A percentile compares a stretch with the other conserved stretches of the same genome.
phyloP scores from a whole-genome alignment of 2,113 vertebrate species.

The Narcine bancroftii region DNA sequence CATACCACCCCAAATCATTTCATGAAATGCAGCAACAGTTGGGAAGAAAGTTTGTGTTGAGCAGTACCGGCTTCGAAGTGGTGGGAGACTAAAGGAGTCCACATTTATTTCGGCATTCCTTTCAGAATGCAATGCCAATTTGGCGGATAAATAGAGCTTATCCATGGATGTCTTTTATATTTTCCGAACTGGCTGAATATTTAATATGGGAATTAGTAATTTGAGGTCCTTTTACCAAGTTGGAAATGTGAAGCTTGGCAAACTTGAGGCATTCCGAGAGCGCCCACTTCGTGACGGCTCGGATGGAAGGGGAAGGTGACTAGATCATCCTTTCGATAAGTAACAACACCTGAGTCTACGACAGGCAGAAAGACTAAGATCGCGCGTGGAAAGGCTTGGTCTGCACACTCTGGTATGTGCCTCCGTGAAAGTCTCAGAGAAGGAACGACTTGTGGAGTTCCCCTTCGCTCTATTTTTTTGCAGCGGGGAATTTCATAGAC shows the following conservation, averaged over 20 bases:
- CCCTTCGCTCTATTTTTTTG: no score
- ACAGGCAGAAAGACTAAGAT: background rate
- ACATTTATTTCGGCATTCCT: no score
- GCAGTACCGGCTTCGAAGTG: background rate
- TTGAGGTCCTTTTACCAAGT: background rate
- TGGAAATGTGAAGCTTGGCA: background rate
- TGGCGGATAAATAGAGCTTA: background rate
- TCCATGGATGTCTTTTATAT: background rate
- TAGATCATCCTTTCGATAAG: background rate
- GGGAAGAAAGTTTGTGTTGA: background rate
- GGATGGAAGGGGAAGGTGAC: background rate
- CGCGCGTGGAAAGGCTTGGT: background rate
- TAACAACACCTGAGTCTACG: background rate
- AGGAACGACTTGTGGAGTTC: background rate
- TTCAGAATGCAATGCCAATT: no score
- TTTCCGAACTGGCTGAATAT: background rate
- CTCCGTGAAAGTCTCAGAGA: background rate
- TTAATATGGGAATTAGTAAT: background rate
- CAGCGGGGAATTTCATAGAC: background rate
- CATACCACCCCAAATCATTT: no score
- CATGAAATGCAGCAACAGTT: no score
- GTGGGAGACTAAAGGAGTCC: background rate
- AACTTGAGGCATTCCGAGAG: background rate
- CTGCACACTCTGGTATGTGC: background rate
- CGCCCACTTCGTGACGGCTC: no score